These are phyloP conservation scores for Drosophila ficusphila DNA, from an alignment of 1,140 invertebrate species.

Conservation along the genomic window DNA sequence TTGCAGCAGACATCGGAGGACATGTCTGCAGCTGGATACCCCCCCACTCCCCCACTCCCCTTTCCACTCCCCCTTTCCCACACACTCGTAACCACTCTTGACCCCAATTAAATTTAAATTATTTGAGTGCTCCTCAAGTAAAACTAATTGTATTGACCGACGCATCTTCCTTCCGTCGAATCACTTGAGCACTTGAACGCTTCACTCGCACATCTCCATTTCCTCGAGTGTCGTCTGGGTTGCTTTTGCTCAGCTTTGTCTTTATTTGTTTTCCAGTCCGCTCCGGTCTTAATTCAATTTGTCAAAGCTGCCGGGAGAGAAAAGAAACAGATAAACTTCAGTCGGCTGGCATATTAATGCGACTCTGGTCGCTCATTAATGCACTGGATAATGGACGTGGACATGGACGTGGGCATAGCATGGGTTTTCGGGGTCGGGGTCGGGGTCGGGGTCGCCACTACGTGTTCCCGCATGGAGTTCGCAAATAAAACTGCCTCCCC, in stretches of 20 bases:
- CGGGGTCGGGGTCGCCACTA: neutral
- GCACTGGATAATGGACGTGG: slow-evolving; percentile 63
- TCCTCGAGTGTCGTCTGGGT: slow-evolving; percentile 39
- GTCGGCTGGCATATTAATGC: slow-evolving; percentile 66
- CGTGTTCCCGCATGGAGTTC: slow-evolving; percentile 40
- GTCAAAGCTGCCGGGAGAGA: slow-evolving; percentile 57
- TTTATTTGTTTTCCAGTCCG: slow-evolving; percentile 22
- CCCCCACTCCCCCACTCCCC: neutral
- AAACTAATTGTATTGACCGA: slow-evolving; percentile 73
- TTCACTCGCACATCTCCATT: slow-evolving; percentile 7
- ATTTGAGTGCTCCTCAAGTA: slow-evolving; percentile 72
- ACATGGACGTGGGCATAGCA: neutral
- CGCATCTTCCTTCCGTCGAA: slow-evolving; percentile 35
- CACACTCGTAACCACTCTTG: slow-evolving; percentile 47
- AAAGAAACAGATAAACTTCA: slow-evolving; percentile 42
- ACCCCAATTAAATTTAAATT: slow-evolving; percentile 81
- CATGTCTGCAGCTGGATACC: neutral
- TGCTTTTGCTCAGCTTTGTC: neutral
- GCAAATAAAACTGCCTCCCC: slow-evolving; percentile 29
- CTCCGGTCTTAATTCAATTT: slow-evolving; percentile 73
- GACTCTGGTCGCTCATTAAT: slow-evolving; percentile 77
- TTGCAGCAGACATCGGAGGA: slow-evolving; percentile 44
- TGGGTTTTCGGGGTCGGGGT: neutral
- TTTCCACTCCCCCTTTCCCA: neutral
- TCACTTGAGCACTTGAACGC: slow-evolving; percentile 7